These are phyloP conservation scores for Idris sp. DNA, from an alignment of 1,140 invertebrate genomes.

Conservation along the genomic window DNA sequence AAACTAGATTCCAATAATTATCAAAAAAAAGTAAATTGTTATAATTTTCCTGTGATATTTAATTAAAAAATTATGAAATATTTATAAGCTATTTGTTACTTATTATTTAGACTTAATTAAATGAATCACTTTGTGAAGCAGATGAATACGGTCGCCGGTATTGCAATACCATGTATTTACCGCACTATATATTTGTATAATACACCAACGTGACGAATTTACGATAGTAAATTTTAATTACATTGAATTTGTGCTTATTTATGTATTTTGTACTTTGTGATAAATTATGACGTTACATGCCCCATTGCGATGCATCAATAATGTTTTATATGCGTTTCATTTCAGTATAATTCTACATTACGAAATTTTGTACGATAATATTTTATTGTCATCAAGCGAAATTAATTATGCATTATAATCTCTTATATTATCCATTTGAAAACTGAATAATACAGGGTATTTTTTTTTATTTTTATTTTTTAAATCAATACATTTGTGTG, in stretches of 20 bases:
- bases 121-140: too few relatives aligned
- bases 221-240: constrained; percentile 61
- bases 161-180: constrained; percentile 20
- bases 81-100: too few relatives aligned
- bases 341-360: constrained; percentile 16
- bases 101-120: too few relatives aligned
- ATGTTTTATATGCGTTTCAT: constrained; percentile 33
- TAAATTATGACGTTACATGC: constrained; percentile 36
- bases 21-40: too few relatives aligned
- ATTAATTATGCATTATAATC: constrained; percentile 11
- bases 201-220: constrained; percentile 49
- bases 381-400: constrained; percentile 19
- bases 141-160: constrained; percentile 25
- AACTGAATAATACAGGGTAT: too few relatives aligned
- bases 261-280: constrained; percentile 44
- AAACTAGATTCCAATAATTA: too few relatives aligned
- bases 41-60: too few relatives aligned
- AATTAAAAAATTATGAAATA: too few relatives aligned
- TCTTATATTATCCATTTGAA: neutral
- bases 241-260: constrained; percentile 44
- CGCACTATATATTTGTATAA: constrained; percentile 19
- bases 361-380: constrained; percentile 13
- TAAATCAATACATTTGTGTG: too few relatives aligned
- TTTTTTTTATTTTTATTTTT: too few relatives aligned
- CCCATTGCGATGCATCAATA: constrained; percentile 27